phyloP scores from a whole-genome alignment of 2,797 vertebrate species.

The Perdix hodgsoniae region DNA sequence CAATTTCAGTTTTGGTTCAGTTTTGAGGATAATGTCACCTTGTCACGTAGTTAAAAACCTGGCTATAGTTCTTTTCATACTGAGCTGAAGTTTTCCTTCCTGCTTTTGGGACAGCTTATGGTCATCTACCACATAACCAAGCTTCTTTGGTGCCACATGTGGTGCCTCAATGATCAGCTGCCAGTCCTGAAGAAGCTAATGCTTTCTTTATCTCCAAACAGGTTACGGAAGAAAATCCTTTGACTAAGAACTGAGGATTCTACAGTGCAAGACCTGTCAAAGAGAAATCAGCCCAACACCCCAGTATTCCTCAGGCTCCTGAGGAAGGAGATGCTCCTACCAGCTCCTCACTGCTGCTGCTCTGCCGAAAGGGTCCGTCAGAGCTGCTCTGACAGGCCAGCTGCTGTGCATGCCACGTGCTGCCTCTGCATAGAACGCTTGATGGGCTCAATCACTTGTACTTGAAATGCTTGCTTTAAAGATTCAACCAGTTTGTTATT shows the following conservation, averaged over 20 bases:
- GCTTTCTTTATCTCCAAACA: constrained; percentile 22
- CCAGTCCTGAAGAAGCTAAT: not conserved
- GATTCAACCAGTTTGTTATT: not conserved
- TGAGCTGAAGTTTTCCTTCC: not conserved
- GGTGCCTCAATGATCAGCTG: not conserved
- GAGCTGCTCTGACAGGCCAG: not conserved
- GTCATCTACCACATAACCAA: not conserved
- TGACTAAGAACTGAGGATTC: constrained; percentile 15
- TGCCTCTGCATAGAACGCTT: not conserved
- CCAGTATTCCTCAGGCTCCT: not conserved
- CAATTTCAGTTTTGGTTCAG: not conserved
- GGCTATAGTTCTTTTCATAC: not conserved
- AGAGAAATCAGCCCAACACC: not conserved
- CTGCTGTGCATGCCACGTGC: not conserved
- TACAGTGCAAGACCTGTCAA: not conserved
- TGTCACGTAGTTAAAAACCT: not conserved
- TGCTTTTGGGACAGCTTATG: not conserved
- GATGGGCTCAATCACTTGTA: not conserved
- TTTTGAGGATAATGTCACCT: not conserved
- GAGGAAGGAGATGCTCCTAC: not conserved
- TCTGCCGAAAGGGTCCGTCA: not conserved
- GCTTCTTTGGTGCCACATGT: not conserved
- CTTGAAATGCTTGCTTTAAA: constrained; percentile 2
- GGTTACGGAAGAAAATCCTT: constrained; percentile 51
- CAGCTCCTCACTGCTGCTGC: not conserved